These are phyloP conservation scores for Choloepus hoffmanni DNA, from an alignment of 2,113 vertebrate genomes.

Conservation along the genomic window DNA sequence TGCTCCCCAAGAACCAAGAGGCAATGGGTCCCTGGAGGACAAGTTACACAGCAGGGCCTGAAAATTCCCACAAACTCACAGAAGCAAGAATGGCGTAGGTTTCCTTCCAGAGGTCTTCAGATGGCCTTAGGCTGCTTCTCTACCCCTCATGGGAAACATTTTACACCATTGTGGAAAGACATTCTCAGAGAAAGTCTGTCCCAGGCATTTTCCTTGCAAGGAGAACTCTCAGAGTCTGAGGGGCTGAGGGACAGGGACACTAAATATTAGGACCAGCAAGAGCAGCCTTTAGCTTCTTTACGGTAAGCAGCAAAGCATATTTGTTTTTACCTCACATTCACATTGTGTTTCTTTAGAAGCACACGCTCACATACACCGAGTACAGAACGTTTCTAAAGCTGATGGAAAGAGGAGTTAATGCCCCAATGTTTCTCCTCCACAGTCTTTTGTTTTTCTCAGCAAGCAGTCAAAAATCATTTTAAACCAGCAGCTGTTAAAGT, in stretches of 20 bases:
- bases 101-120: background rate
- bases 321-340: background rate
- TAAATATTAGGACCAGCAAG: background rate
- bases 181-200: background rate
- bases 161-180: background rate
- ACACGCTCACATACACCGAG: background rate
- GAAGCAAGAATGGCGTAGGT: accelerated
- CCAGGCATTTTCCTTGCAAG: background rate
- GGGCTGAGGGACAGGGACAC: background rate
- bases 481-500: conserved; percentile 66
- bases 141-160: background rate
- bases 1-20: background rate
- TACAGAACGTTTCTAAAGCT: background rate
- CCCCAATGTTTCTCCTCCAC: conserved; percentile 58
- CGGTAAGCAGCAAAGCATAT: background rate
- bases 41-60: background rate
- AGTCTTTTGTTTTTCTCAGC: conserved; percentile 34
- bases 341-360: background rate
- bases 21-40: background rate
- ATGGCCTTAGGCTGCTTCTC: background rate
- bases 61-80: background rate
- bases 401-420: conserved; percentile 48
- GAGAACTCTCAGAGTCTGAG: background rate
- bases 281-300: background rate
- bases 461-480: conserved; percentile 66